Percentiles rank a stretch among this genome's conserved stretches.
These are phyloP conservation scores for Gerris lacustris DNA, from an alignment of 2,888 invertebrate genomes.

Conservation along the genomic window DNA sequence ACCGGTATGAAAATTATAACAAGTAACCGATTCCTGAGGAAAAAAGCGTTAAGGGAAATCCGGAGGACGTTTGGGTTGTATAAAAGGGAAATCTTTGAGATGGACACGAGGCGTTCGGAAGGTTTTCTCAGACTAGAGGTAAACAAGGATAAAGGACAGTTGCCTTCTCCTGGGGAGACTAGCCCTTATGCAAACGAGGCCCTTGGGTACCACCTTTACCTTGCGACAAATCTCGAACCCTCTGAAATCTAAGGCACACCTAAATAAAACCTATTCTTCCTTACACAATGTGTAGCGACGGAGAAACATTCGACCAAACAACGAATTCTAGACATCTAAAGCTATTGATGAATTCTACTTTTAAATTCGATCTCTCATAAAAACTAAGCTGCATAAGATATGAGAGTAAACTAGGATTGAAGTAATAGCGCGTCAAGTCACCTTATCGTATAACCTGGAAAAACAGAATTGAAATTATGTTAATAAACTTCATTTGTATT, in stretches of 20 bases:
- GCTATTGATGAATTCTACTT: too few species aligned
- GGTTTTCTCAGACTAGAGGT: background rate
- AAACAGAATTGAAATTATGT: too few species aligned
- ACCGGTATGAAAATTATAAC: slow-evolving; percentile 3
- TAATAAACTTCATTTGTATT: too few species aligned
- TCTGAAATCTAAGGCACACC: background rate
- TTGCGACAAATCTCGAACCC: background rate
- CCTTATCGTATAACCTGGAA: too few species aligned
- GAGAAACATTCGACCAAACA: too few species aligned
- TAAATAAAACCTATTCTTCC: background rate
- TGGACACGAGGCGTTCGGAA: background rate
- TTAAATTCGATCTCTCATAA: too few species aligned
- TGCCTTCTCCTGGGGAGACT: background rate
- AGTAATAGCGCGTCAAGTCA: too few species aligned
- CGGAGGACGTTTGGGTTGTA: background rate
- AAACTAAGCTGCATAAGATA: too few species aligned
- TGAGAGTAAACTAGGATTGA: too few species aligned
- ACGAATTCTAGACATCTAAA: too few species aligned
- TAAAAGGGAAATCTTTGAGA: background rate
- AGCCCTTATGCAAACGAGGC: slow-evolving; percentile 1
- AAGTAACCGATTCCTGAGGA: background rate
- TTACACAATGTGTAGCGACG: background rate
- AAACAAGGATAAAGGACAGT: background rate
- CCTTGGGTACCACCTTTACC: background rate
- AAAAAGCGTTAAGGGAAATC: background rate